These are phyloP conservation scores for Tanypteryx hageni DNA, from an alignment of 2,888 invertebrate species.

Conservation along the genomic window DNA sequence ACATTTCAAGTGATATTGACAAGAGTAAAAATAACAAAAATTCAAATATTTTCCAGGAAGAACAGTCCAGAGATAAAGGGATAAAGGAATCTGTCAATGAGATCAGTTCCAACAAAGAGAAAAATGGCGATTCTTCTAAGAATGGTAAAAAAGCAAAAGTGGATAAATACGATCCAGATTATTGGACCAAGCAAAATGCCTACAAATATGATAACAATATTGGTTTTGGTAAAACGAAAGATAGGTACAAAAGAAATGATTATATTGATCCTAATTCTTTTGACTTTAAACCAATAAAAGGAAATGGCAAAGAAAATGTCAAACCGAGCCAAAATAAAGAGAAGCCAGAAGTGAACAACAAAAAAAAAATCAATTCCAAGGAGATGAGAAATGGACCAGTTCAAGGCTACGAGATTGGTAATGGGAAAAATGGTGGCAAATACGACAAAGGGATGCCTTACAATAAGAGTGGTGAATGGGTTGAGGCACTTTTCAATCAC, in stretches of 20 bases:
- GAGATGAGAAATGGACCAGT: neutral
- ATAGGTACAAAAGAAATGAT: neutral
- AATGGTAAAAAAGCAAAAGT: neutral
- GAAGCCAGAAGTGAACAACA: neutral
- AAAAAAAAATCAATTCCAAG: neutral
- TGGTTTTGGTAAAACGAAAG: neutral
- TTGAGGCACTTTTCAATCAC: conserved; percentile 38
- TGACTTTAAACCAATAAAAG: neutral
- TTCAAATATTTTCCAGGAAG: too few species aligned
- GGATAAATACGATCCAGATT: neutral
- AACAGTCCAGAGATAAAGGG: too few species aligned
- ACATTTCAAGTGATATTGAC: neutral
- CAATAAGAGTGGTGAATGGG: conserved; percentile 40
- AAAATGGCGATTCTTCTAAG: neutral
- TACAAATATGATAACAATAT: neutral
- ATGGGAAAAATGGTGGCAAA: neutral
- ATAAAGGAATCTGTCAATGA: neutral
- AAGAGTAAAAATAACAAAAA: neutral
- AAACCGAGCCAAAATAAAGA: neutral
- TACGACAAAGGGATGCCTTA: neutral
- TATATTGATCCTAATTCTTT: conserved; percentile 34
- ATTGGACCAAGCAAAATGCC: neutral
- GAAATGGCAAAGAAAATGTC: neutral
- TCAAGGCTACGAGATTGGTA: neutral
- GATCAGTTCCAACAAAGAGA: neutral